Percentiles rank a stretch among this genome's conserved stretches.
Conservation (phyloP, 2,113 vertebrate genomes). For the Scatophagus argus region DNA sequence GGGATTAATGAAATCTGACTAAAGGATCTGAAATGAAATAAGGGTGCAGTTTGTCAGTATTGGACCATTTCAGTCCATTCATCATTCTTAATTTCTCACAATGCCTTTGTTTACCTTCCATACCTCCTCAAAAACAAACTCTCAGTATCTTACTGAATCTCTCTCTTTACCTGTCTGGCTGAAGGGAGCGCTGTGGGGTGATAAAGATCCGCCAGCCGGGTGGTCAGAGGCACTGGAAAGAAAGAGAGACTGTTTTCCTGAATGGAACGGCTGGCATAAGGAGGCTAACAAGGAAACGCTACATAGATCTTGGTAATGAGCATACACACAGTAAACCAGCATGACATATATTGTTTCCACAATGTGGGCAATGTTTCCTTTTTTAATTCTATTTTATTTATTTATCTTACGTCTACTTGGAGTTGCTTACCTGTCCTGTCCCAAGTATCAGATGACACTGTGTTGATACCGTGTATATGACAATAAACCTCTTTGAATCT, state of each 20-base stretch:
- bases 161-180: conserved; percentile 48
- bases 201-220: conserved; percentile 91
- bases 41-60: background rate
- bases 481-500: no score
- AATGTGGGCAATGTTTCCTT: no score
- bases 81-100: background rate
- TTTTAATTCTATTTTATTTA: no score
- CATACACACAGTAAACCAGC: background rate
- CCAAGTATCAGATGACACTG: no score
- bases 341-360: no score
- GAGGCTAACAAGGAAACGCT: conserved; percentile 92
- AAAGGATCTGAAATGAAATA: no score
- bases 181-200: conserved; percentile 92
- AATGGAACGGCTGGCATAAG: conserved; percentile 84
- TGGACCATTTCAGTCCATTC: background rate
- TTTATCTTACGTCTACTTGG: no score
- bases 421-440: no score
- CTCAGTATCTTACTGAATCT: background rate
- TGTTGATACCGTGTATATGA: no score
- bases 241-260: conserved; percentile 88
- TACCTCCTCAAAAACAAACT: background rate
- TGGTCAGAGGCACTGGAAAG: conserved; percentile 86
- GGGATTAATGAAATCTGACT: conserved; percentile 25
- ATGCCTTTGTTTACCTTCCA: background rate
- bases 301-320: conserved; percentile 91